Evolutionary conservation across 2,888 invertebrate genomes (phyloP).

Genomic region (Sipha maydis): DNA sequence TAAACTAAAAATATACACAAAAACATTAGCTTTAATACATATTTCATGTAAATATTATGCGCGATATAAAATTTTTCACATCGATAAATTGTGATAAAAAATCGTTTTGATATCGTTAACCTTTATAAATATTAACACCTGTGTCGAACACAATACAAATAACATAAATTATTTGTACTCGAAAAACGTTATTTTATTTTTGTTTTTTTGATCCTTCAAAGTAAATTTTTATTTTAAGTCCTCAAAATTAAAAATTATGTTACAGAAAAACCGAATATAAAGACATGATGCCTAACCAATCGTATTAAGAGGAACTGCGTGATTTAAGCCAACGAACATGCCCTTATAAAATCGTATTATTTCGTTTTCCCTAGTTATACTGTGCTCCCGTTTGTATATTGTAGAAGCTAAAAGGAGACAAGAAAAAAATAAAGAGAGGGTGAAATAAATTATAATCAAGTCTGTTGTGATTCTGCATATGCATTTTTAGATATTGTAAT

Average conservation of each 20-base stretch:
- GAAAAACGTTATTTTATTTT: neutral
- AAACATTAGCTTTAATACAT: too few relatives aligned
- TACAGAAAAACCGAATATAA: neutral
- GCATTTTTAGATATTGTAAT: neutral
- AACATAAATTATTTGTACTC: neutral
- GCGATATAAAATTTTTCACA: too few relatives aligned
- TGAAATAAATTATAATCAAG: neutral
- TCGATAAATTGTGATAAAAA: too few relatives aligned
- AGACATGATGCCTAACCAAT: neutral
- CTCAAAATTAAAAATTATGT: neutral
- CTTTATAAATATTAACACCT: neutral
- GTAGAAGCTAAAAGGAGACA: neutral
- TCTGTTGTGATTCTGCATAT: neutral
- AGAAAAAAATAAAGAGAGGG: neutral
- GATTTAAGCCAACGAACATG: conserved; percentile 19
- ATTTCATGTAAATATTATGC: too few relatives aligned
- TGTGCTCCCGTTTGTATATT: neutral
- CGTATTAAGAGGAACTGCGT: neutral
- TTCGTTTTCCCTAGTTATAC: neutral
- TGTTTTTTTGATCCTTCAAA: neutral
- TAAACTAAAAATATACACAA: too few relatives aligned
- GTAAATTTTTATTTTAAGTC: neutral
- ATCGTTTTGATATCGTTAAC: neutral
- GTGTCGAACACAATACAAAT: neutral
- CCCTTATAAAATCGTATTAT: conserved; percentile 19